Evolutionary conservation across 2,797 vertebrate species (phyloP), one percentile per base, ranked within the genome.

Genomic region (Selene dorsalis): DNA sequence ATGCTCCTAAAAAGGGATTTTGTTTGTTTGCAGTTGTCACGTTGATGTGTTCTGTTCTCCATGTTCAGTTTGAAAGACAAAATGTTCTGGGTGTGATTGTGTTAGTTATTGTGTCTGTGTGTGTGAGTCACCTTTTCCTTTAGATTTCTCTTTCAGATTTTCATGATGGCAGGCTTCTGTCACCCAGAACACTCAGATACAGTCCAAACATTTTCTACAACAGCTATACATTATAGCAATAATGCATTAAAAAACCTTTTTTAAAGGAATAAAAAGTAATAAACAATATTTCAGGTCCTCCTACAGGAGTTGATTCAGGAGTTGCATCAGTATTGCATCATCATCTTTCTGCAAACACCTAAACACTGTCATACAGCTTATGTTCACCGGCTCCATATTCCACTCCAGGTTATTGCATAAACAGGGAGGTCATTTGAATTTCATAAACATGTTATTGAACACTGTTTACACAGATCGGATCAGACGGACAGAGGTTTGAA

Each of bases 401-500:
- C 32, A 32, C 57, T 63, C 6, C 11, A 30, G 43, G 57, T 50
- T 38, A 56, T 45, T 71, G 7, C 0, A 17, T 41, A 45, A 71
- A 41, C 68, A 35, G 10, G 14, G 4, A n/a, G 16, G 68, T 9
- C 26, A 22, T 64, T 53, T 65, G 43, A 32, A 65, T 81, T 67
- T 59, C 39, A 63, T 18, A n/a, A 63, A 17, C 35, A 71, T 26
- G 63, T 80, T 73, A 70, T 45, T 73, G 48, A 60, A 65, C 3
- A 2, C 13, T 24, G 45, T 62, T 64, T 43, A 17, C 62, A 16
- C 30, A 77, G 52, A 84, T 77, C 17, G 62, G 9, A 52, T 58
- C 35, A 53, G 65, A 56, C 52, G 38, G 50, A 28, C 35, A 13
- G 30, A 45, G 69, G 56, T 80, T 70, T 38, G 52, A 76, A 80